Conservation (phyloP, 2,797 vertebrate species). For the Rhinoraja longicauda region DNA sequence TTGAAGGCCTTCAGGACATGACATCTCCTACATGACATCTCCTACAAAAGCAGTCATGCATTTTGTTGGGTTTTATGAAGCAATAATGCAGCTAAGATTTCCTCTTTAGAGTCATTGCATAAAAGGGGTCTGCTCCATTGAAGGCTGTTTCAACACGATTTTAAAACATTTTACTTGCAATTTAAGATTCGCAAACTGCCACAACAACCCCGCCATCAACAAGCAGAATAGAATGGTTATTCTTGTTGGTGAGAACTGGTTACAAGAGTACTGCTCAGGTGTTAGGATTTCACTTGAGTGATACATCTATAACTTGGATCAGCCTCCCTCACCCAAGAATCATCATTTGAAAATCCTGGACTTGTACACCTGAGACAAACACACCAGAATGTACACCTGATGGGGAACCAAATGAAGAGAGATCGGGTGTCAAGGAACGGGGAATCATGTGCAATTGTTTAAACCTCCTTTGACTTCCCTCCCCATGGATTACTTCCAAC, state of each 20-base stretch:
- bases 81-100: neutral
- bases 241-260: neutral
- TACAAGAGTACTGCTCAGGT: neutral
- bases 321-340: neutral
- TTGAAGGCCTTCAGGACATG: neutral
- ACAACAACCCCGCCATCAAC: neutral
- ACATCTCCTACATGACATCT: neutral
- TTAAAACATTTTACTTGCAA: neutral
- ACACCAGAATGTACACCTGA: neutral
- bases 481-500: neutral
- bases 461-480: too few relatives aligned
- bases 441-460: neutral
- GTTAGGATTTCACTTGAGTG: too few relatives aligned
- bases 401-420: neutral
- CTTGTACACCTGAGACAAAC: neutral
- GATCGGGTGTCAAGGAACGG: neutral
- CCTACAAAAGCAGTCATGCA: neutral
- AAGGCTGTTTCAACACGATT: neutral
- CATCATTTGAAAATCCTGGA: neutral
- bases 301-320: neutral
- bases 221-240: neutral
- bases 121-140: too few relatives aligned
- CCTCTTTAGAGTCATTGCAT: too few relatives aligned
- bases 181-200: neutral
- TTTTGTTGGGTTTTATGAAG: neutral